A percentile compares a stretch with the other conserved stretches of the same genome.
phyloP scores from a whole-genome alignment of 1,140 invertebrate species.

The Ganaspis sp. region DNA sequence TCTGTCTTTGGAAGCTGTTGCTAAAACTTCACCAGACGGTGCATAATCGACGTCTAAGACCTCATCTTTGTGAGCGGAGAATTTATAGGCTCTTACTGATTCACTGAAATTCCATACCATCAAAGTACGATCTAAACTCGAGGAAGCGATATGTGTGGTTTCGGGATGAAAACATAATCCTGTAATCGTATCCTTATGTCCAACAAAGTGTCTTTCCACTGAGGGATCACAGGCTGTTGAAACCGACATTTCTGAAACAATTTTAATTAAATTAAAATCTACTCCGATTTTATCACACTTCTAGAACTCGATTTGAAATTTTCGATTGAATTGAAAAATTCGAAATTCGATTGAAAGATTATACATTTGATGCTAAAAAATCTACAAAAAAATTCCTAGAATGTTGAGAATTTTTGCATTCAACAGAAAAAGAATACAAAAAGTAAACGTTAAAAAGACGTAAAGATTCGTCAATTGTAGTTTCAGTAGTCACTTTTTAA shows the following conservation, averaged over 20 bases:
- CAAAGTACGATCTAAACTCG: constrained; percentile 85
- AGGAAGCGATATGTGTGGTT: constrained; percentile 85
- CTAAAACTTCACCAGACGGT: constrained; percentile 87
- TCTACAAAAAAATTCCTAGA: too few species aligned
- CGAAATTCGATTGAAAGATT: too few species aligned
- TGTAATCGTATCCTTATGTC: constrained; percentile 85
- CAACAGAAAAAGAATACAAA: too few species aligned
- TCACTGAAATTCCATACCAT: constrained; percentile 88
- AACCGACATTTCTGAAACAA: not conserved
- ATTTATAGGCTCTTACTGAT: constrained; percentile 81
- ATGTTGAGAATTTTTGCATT: too few species aligned
- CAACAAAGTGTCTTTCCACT: constrained; percentile 87
- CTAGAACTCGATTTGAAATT: not conserved
- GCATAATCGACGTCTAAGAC: constrained; percentile 86
- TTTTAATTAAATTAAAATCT: not conserved
- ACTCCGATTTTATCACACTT: not conserved
- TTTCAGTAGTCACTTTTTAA: too few species aligned
- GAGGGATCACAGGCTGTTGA: constrained; percentile 77
- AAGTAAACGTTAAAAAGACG: too few species aligned
- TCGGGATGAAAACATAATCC: constrained; percentile 86
- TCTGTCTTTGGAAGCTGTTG: constrained; percentile 88
- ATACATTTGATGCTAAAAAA: too few species aligned
- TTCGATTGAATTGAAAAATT: too few species aligned
- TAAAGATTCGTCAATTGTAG: too few species aligned
- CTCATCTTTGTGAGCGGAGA: constrained; percentile 80